Evolutionary conservation across 2,797 vertebrate genomes (phyloP), one percentile per base, ranked within the genome.

Genomic region (Lacerta viridis): DNA sequence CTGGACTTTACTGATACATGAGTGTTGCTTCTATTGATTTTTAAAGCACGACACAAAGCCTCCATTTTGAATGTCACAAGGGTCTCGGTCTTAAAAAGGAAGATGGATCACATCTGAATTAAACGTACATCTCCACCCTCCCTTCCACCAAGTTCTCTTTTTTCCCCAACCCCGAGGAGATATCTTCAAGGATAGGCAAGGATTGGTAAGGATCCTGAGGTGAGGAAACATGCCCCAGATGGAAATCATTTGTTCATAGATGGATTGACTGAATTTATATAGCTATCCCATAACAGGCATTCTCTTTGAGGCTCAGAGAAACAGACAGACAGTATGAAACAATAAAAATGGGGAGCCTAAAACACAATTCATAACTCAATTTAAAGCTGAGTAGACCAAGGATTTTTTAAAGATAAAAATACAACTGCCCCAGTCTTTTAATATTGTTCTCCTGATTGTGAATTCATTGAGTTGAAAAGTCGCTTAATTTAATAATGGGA

Each of bases 391-490:
- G 61, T 55, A 64, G 18, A 23, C 61, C 61, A 64, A 23, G 61
- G 61, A 64, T 23, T 64, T 64, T 64, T 18, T 64, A 64, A 5
- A 64, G 61, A 69, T 10, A 69, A 69, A 69, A 69, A 27, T 10
- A 69, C 0, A 27, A 9, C 27, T 69, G 7, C 27, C 66, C 23
- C 66, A 25, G 23, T 69, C 25, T 79, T 86, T 68, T 50, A 69
- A 79, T 15, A 66, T 36, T 64, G 23, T 68, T 85, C 59, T 33
- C 39, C 41, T 46, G 39, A n/a, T 66, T 46, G 20, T 33, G 72
- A 77, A 78, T 61, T 76, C 39, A 85, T 43, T 68, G 84, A 85
- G 29, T 78, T 66, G 74, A 66, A 85, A 68, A 85, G 29, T 68
- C 43, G 18, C 59, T 87, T 87, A 80, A 74, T 81, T 74, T 74